Conservation (phyloP, 2,113 vertebrate species). For the Raja brachyura region DNA sequence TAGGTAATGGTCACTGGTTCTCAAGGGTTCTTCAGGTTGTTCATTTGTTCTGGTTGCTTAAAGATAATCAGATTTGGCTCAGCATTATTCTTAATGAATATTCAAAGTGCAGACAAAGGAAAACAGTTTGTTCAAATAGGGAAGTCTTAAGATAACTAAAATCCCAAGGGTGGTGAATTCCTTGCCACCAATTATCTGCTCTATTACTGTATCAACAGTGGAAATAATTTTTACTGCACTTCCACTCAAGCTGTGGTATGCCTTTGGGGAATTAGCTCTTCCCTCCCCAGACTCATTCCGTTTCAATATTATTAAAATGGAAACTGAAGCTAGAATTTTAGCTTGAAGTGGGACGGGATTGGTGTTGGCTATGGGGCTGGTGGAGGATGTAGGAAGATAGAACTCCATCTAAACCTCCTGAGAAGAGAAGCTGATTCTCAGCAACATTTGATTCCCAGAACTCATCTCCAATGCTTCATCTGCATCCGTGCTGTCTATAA, state of each 20-base stretch:
- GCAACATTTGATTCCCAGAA: no score
- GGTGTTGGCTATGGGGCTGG: no score
- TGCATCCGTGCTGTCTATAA: no score
- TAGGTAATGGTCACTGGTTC: background rate
- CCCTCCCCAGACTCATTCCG: no score
- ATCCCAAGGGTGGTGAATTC: background rate
- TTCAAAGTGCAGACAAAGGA: background rate
- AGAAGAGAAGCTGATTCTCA: no score
- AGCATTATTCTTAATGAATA: background rate
- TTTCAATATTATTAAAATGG: no score
- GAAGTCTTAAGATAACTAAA: background rate
- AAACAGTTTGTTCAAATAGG: background rate
- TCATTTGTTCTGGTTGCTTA: background rate
- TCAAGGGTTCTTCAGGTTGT: background rate
- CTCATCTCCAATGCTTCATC: no score
- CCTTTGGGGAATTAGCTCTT: background rate
- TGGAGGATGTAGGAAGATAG: no score
- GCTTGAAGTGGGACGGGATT: no score
- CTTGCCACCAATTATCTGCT: background rate
- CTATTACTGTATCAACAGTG: background rate
- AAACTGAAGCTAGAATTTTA: no score
- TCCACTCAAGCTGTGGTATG: background rate
- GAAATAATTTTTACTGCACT: background rate
- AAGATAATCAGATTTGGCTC: background rate
- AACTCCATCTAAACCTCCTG: no score